Percentiles rank a stretch among this genome's conserved stretches.
phyloP scores from a whole-genome alignment of 2,888 invertebrate species.

The Mythimna lalbum region DNA sequence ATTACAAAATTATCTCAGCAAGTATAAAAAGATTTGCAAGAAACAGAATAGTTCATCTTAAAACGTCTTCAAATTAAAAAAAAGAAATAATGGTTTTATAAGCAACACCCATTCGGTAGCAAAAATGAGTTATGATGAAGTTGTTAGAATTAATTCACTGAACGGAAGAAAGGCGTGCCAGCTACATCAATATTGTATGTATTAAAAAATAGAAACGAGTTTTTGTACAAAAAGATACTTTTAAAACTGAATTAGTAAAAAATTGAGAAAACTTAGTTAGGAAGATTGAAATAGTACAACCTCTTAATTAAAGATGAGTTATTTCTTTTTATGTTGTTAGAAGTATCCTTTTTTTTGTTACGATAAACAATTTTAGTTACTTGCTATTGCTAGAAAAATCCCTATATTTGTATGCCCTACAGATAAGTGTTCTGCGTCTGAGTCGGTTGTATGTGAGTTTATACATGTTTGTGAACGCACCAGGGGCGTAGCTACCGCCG shows the following conservation, averaged over 20 bases:
- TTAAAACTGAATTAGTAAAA: constrained; percentile 67
- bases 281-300: constrained; percentile 70
- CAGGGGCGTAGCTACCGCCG: no score
- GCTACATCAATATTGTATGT: constrained; percentile 72
- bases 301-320: constrained; percentile 77
- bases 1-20: no score
- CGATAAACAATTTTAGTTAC: no score
- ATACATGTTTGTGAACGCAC: no score
- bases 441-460: no score
- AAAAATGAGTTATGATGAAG: constrained; percentile 77
- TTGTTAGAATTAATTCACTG: constrained; percentile 77
- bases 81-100: constrained; percentile 80
- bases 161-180: constrained; percentile 76
- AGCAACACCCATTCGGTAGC: constrained; percentile 82
- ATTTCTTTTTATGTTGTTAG: constrained; percentile 69
- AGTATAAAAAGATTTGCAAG: neutral
- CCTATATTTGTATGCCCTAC: no score
- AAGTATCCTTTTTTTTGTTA: constrained; percentile 2
- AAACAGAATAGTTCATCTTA: neutral
- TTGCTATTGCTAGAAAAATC: no score
- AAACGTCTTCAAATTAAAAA: constrained; percentile 36
- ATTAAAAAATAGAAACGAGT: constrained; percentile 64
- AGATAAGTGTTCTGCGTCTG: no score
- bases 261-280: constrained; percentile 64
- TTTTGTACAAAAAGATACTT: constrained; percentile 65